Percentiles rank a stretch among this genome's conserved stretches.
These are phyloP conservation scores for Falco rusticolus DNA, from an alignment of 2,797 vertebrate species.

Conservation along the genomic window DNA sequence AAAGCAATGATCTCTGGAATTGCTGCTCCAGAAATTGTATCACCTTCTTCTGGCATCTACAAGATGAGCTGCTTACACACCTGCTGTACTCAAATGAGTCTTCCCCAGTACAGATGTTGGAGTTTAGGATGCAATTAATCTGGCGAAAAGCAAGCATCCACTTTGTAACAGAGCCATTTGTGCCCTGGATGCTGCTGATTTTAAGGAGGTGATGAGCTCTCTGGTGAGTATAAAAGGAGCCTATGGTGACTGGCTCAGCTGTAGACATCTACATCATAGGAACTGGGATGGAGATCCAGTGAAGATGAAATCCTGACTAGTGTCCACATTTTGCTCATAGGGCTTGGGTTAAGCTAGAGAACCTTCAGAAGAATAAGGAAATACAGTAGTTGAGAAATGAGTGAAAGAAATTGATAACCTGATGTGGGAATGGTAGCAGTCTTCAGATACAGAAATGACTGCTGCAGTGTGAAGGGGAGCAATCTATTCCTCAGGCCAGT, in stretches of 20 bases:
- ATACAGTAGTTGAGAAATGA: neutral
- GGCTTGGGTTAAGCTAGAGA: neutral
- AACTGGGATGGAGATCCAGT: neutral
- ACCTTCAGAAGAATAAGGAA: neutral
- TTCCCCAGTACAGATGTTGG: neutral
- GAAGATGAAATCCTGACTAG: neutral
- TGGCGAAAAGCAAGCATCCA: neutral
- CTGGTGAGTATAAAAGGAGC: neutral
- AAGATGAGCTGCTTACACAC: neutral
- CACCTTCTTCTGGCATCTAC: neutral
- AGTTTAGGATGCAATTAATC: neutral
- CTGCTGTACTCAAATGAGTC: neutral
- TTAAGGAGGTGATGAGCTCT: neutral
- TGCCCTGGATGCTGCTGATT: neutral
- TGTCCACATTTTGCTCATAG: neutral
- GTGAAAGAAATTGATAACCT: neutral
- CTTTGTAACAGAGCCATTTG: neutral
- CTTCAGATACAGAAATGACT: neutral
- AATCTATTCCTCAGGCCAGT: neutral
- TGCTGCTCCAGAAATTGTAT: neutral
- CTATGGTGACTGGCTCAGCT: neutral
- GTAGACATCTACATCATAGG: neutral
- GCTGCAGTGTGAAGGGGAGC: neutral
- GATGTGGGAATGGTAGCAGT: neutral
- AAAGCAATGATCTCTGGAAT: neutral